Evolutionary conservation across 2,888 invertebrate genomes (phyloP), one percentile per base, ranked within the genome.

Genomic region (Drosophila lacicola): DNA sequence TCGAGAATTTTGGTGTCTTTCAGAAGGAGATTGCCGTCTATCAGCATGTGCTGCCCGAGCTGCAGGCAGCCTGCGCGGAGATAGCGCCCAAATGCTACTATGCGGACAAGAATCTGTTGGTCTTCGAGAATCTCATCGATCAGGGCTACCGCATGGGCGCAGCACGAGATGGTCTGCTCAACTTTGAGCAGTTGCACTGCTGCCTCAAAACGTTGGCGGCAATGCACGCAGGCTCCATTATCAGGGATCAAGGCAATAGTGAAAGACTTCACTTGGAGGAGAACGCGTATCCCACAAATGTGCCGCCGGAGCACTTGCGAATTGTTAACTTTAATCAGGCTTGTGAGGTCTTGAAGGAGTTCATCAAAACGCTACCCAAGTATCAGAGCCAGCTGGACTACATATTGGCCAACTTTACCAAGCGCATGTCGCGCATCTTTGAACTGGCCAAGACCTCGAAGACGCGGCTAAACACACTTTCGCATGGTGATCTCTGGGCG

Each of bases 1-100:
- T 94, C 1, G 90, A 92, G 45, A 89, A 92, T 25, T 91, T 93
- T 63, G 93, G 93, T 0, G 93, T 93, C 0, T 94, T 94, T 69
- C 88, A 91, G 25, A 93, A 94, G 45, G 94, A 94, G 82, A 91
- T 92, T 3, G 75, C 77, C 0, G 92, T 94, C 39, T 94, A 93
- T 70, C 86, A 90, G 33, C 80, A 92, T 63, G 83, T 94, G 14
- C 71, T 93, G 54, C 93, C 93, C 0, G 70, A 90, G 13, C 73
- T 94, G 10, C 82, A 91, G 17, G 72, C 88, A 2, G 72, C 83
- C 13, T 82, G 79, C 19, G 75, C 74, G 2, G 72, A 82, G 13
- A 83, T 92, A 11, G 89, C 93, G 0, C 92, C 93, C 14, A 90
- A 90, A 19, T 93, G 92, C 69, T 93, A 91, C 69, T 91, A 92